Conservation (phyloP, 1,140 invertebrate species). For the Drosophila kikkawai region DNA sequence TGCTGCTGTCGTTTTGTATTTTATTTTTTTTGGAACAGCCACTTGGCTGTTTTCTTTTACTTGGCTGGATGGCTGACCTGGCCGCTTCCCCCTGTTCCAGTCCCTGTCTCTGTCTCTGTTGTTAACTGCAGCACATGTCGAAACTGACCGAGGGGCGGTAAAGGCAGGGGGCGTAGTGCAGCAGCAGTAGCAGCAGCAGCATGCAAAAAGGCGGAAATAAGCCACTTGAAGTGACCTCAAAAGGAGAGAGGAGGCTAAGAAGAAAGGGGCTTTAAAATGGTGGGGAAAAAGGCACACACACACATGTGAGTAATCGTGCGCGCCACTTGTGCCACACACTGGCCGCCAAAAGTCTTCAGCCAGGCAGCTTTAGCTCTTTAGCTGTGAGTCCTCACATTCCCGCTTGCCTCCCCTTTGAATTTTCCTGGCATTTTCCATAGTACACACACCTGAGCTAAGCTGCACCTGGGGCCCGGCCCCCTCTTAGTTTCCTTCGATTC, state of each 20-base stretch:
- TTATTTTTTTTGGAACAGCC: conserved; percentile 12
- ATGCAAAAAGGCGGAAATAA: conserved; percentile 81
- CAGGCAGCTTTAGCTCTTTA: conserved; percentile 16
- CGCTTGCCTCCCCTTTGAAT: background rate
- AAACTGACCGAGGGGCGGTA: conserved; percentile 51
- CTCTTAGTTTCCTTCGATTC: conserved; percentile 26
- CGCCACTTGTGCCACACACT: conserved; percentile 68
- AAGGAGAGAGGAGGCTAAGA: conserved; percentile 29
- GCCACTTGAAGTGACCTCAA: conserved; percentile 80
- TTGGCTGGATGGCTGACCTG: conserved; percentile 15
- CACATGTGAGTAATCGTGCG: conserved; percentile 70
- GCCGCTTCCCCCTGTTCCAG: background rate
- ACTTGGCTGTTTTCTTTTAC: conserved; percentile 31
- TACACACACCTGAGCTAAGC: conserved; percentile 38
- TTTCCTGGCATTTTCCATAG: conserved; percentile 9
- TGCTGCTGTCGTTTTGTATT: background rate
- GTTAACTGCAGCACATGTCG: conserved; percentile 57
- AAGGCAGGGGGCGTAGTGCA: background rate
- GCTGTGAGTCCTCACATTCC: background rate
- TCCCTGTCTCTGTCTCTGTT: conserved; percentile 28
- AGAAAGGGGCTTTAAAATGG: conserved; percentile 7
- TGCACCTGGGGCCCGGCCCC: conserved; percentile 6
- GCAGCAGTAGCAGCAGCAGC: conserved; percentile 16
- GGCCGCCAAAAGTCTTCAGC: conserved; percentile 52
- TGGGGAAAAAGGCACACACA: background rate